phyloP scores from a whole-genome alignment of 2,797 vertebrate genomes.

The Cygnus olor region DNA sequence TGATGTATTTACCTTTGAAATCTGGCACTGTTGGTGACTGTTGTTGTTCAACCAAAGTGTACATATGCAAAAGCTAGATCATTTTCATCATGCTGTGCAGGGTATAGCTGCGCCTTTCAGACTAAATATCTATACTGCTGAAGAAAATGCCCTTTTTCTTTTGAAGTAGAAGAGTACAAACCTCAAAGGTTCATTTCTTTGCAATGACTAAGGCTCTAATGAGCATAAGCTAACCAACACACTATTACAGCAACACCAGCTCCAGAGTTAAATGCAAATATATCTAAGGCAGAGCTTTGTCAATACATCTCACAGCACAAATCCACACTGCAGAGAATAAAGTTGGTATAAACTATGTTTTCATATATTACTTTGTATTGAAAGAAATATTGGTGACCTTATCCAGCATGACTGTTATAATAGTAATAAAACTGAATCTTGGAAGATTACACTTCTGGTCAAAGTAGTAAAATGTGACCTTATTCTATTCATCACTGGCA shows the following conservation, averaged over 20 bases:
- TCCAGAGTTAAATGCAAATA: constrained; percentile 29
- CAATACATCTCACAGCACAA: constrained; percentile 68
- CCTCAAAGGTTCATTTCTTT: constrained; percentile 39
- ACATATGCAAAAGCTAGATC: constrained; percentile 33
- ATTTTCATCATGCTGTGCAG: constrained; percentile 43
- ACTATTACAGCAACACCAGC: background rate
- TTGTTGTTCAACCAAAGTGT: constrained; percentile 27
- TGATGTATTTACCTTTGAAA: constrained; percentile 64
- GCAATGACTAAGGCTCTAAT: constrained; percentile 26
- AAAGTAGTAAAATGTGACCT: constrained; percentile 84
- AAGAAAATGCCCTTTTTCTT: constrained; percentile 47
- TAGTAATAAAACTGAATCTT: constrained; percentile 81
- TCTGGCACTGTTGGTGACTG: constrained; percentile 35
- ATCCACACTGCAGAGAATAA: constrained; percentile 65
- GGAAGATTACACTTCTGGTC: constrained; percentile 81
- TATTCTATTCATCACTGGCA: constrained; percentile 79
- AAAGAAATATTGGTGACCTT: constrained; percentile 83
- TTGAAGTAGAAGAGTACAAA: constrained; percentile 27
- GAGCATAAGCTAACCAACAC: constrained; percentile 16
- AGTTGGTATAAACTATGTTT: constrained; percentile 72
- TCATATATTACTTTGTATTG: constrained; percentile 75
- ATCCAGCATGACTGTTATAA: constrained; percentile 79
- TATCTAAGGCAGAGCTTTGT: constrained; percentile 34
- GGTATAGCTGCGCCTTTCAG: background rate
- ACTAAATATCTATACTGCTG: constrained; percentile 31